Evolutionary conservation across 1,140 invertebrate species (phyloP), one percentile per base, ranked within the genome.

Genomic region (Tribolium castaneum): DNA sequence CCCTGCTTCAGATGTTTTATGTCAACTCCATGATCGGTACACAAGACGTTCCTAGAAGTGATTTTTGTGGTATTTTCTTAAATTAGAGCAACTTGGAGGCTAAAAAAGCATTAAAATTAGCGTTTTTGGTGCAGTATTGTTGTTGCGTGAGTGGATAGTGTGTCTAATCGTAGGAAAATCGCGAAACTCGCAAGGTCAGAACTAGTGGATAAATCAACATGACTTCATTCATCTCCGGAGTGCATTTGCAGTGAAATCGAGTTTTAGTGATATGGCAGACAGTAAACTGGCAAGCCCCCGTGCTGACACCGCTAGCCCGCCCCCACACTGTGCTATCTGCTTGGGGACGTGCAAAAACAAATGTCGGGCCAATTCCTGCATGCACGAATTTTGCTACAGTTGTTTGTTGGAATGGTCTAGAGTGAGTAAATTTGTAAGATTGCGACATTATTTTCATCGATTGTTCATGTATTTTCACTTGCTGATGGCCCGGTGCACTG

Each of bases 341-440:
- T 89, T 99, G 56, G 94, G 94, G 22, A 92, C 92, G 72, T 91
- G 96, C 70, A 90, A 92, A 75, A 96, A 98, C 82, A 97, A 95
- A 84, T 97, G 95, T 7, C 97, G 96, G 82, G 96, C 96, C 0
- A 94, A 98, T 83, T 95, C 93, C 34, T 99, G 97, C 85, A 91
- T 96, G 80, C 97, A 99, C 87, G 93, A 95, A 83, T 98, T 99
- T 86, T 99, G 97, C 86, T 98, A 98, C 82, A 92, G 92, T 75
- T 99, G 97, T 86, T 89, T 99, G 1, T 87, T 96, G 49, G 95
- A 97, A 84, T 99, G 97, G 97, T 97, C 96, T 35, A 98, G 97
- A 89, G 93, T 94, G 85, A 87, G 87, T 80, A 77, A 19, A 34
- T 66, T 45, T 45, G 30, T n/a, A 52, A 25, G 3, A 70, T 13